phyloP scores from a whole-genome alignment of 2,113 vertebrate genomes.

The Tachysurus vachellii region DNA sequence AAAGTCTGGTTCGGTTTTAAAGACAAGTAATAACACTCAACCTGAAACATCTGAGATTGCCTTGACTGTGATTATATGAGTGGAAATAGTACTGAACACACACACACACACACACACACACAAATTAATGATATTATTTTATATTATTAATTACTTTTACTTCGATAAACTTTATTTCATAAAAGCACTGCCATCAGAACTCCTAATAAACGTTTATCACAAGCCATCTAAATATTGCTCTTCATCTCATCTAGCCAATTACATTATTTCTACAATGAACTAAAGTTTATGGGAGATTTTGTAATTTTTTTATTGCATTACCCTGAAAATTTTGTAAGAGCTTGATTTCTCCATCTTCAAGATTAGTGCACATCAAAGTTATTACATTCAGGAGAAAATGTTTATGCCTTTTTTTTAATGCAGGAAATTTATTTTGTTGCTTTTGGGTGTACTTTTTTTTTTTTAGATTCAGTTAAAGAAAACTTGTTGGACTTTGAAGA shows the following conservation, averaged over 20 bases:
- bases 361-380: neutral
- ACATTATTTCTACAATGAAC: neutral
- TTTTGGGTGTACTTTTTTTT: neutral
- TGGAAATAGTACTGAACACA: constrained; percentile 68
- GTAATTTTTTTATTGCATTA: neutral
- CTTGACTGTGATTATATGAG: constrained; percentile 63
- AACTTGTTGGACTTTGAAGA: neutral
- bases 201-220: neutral
- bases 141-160: no score
- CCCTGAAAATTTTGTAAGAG: neutral
- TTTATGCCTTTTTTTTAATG: neutral
- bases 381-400: neutral
- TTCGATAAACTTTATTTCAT: neutral
- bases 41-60: constrained; percentile 53
- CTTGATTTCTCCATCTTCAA: neutral
- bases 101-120: neutral
- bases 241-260: neutral
- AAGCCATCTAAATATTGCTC: neutral
- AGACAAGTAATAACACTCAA: constrained; percentile 67
- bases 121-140: neutral
- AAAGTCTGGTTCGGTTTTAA: constrained; percentile 74
- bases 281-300: neutral
- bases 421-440: neutral
- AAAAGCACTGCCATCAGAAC: neutral
- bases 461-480: neutral